Percentiles rank a stretch among this genome's conserved stretches.
phyloP scores from a whole-genome alignment of 1,140 invertebrate species.

The Anoplophora glabripennis region DNA sequence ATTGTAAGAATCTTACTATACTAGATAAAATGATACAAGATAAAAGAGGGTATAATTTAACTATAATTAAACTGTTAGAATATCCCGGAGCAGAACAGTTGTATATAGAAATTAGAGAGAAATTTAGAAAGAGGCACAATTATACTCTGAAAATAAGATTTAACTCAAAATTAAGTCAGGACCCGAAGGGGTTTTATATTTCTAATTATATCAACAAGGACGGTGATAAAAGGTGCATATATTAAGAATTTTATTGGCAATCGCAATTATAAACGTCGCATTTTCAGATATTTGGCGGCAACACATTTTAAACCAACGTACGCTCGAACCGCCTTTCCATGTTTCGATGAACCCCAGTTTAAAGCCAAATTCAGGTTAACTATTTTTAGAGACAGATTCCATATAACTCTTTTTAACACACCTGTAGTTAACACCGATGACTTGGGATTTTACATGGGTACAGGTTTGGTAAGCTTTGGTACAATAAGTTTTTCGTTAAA shows the following conservation, averaged over 20 bases:
- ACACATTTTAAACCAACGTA: conserved; percentile 95
- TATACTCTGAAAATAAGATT: conserved; percentile 84
- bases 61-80: conserved; percentile 72
- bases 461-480: conserved; percentile 67
- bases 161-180: conserved; percentile 72
- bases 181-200: conserved; percentile 89
- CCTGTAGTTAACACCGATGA: conserved; percentile 84
- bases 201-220: conserved; percentile 75
- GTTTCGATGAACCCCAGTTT: conserved; percentile 94
- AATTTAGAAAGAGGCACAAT: conserved; percentile 72
- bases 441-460: conserved; percentile 82
- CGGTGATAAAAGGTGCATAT: conserved; percentile 71
- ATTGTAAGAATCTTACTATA: conserved; percentile 86
- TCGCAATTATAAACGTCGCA: neutral
- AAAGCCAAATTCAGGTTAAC: conserved; percentile 90
- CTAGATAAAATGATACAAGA: conserved; percentile 76
- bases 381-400: conserved; percentile 81
- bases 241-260: conserved; percentile 9
- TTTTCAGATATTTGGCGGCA: conserved; percentile 78
- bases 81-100: conserved; percentile 81
- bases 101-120: conserved; percentile 80
- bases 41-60: conserved; percentile 66
- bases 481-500: conserved; percentile 1
- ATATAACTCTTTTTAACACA: conserved; percentile 87
- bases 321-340: conserved; percentile 92